Evolutionary conservation across 2,113 vertebrate genomes (phyloP), one percentile per base, ranked within the genome.

Genomic region (Ammodytes dubius): DNA sequence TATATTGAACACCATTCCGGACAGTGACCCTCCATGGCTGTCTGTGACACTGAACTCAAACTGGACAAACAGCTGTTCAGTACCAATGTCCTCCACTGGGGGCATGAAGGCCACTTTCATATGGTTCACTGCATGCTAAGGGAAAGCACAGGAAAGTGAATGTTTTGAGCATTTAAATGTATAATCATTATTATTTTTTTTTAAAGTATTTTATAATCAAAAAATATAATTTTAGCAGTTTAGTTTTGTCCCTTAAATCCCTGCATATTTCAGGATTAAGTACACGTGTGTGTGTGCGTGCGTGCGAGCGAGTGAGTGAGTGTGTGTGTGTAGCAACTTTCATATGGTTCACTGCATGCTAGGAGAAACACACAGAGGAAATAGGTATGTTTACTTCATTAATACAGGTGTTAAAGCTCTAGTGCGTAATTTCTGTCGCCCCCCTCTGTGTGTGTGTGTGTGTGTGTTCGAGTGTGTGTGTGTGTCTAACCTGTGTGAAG

Each of bases 41-140:
- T 96, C 95, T 54, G 86, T 94, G 65, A 97, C 93, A 2, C 95
- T 95, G 89, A 96, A 96, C 70, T 93, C 79, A 56, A 96, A 97
- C 89, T 95, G 95, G 67, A 96, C 86, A 1, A 90, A 88, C 2
- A 96, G 85, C 0, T 73, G 86, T 17, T 94, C 88, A 0, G 92
- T 92, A 0, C 95, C 95, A 1, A 96, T 94, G 76, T 96, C 96
- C 69, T 93, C 93, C 17, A 94, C 68, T 0, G 95, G 96, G 3
- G 95, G 95, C 94, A 96, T 95, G 89, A 95, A 96, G 15, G 92
- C 95, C 60, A 96, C 95, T 69, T 96, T 96, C 91, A 94, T 86
- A 88, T 96, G 95, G 81, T 92, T 93, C 11, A 83, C 94, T 7
- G 95, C 96, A 66, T 95, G 90, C 96, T 96, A 27, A 27, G 91